Conservation (phyloP, 2,888 invertebrate species). For the Aradus depressus region DNA sequence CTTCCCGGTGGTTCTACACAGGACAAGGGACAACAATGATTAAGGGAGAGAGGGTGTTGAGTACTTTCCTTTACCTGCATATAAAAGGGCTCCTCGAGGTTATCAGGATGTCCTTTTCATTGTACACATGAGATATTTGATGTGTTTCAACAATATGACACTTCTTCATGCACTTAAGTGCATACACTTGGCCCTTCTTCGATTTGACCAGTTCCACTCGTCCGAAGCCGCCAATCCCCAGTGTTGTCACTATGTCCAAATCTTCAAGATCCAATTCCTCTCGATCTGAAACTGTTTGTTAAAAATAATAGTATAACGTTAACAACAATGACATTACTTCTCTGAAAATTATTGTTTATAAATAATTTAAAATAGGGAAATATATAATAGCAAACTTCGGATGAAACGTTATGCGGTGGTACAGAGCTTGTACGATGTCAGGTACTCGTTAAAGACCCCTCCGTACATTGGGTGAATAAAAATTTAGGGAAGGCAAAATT, state of each 20-base stretch:
- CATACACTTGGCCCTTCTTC: constrained; percentile 41
- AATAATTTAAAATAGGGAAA: background rate
- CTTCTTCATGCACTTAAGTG: constrained; percentile 60
- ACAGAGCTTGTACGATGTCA: too few relatives aligned
- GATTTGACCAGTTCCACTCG: constrained; percentile 50
- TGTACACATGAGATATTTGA: constrained; percentile 60
- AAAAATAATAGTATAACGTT: too few relatives aligned
- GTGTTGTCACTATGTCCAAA: constrained; percentile 52
- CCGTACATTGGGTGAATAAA: too few relatives aligned
- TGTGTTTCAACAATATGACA: constrained; percentile 60
- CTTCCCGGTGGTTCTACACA: too few relatives aligned
- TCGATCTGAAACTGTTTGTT: constrained; percentile 38
- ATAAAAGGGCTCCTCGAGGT: constrained; percentile 60
- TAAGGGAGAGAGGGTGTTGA: too few relatives aligned
- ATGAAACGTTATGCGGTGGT: too few relatives aligned
- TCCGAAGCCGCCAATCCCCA: constrained; percentile 64
- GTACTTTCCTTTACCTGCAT: constrained; percentile 56
- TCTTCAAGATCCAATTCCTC: constrained; percentile 43
- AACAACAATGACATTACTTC: background rate
- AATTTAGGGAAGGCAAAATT: too few relatives aligned
- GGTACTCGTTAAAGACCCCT: too few relatives aligned
- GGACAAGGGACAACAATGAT: too few relatives aligned
- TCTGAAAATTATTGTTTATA: background rate
- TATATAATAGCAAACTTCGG: too few relatives aligned
- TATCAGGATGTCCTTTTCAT: constrained; percentile 57